Base-by-base conservation (phyloP, 2,888 invertebrate genomes). In the Gerris lacustris region DNA sequence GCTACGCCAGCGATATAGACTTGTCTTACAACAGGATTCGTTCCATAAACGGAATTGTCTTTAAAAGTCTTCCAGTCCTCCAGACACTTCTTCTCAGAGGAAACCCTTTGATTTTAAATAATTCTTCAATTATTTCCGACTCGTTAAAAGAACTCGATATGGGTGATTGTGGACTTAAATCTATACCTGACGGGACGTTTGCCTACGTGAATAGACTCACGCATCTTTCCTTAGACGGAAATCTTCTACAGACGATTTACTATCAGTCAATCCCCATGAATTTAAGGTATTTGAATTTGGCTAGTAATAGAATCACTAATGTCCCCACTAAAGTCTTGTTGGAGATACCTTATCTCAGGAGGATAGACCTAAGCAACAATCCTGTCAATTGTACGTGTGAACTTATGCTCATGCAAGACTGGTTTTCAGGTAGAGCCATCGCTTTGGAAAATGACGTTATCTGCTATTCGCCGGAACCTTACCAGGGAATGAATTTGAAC, bases 31-130 rank as follows among this genome's bases (percentile, higher is more conserved):
- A 76, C 43, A 71, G 72, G 9, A 74, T 77, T 11, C 70, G 74
- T 66, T 73, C 74, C 45, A 55, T 77, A 6, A 74, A 75, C 68
- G 74, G 75, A 4, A 69, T 72, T 15, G 73, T 76, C 31, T 76
- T 76, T 64, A 71, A 73, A 68, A 67, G 73, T 44, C 45, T 72
- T 77, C 79, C 67, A 77, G 78, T 72, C 73, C 77, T 70, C 80
- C 73, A 70, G 9, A 80, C 9, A 77, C 79, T 69, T 77, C 81
- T n/a, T 77, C 79, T 63, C 73, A 79, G 74, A 83, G 83, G 84
- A 75, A 85, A 69, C 77, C 81, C 72, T 7, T 64, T 77, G 79
- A 66, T 72, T 80, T 63, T 75, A 11, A 71, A 70, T 9, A 71
- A 72, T 9, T 71, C 73, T 43, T 73, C 73, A 4, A 70, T 76